Percentiles rank a stretch among this genome's conserved stretches.
These are phyloP conservation scores for Popillia japonica DNA, from an alignment of 1,140 invertebrate genomes.

Conservation along the genomic window DNA sequence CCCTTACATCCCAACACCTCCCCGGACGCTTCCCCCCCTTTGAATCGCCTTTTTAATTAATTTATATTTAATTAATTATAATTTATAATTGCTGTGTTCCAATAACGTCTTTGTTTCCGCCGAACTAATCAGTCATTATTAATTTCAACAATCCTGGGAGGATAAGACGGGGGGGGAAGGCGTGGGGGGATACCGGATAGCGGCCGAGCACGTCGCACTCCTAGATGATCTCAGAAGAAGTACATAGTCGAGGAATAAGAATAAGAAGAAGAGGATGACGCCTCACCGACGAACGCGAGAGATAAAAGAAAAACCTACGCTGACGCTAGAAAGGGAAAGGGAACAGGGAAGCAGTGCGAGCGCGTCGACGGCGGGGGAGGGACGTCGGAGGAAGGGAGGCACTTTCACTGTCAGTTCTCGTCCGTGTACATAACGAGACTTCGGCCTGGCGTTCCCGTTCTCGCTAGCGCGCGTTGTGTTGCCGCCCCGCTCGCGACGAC, in stretches of 20 bases:
- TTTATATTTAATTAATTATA: conserved; percentile 34
- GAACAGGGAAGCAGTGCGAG: no score
- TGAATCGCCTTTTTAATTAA: conserved; percentile 14
- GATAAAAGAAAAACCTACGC: conserved; percentile 8
- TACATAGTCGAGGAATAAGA: no score
- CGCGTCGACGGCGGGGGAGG: not conserved
- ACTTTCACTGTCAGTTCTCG: conserved; percentile 25
- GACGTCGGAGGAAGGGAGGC: not conserved
- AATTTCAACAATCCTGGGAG: conserved; percentile 33
- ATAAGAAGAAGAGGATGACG: no score
- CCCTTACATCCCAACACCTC: no score
- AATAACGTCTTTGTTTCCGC: conserved; percentile 29
- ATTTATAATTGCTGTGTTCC: conserved; percentile 31
- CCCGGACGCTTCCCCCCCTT: not conserved
- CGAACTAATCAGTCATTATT: conserved; percentile 31
- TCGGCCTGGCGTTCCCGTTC: conserved; percentile 20
- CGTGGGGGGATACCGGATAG: conserved; percentile 23
- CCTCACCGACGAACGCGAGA: not conserved
- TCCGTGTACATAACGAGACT: conserved; percentile 26
- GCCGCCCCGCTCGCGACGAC: not conserved
- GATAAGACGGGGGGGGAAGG: no score
- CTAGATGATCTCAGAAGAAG: conserved; percentile 24
- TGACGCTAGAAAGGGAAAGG: not conserved
- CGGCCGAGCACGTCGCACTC: not conserved
- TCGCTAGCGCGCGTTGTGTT: conserved; percentile 6